phyloP scores from a whole-genome alignment of 2,888 invertebrate species.

The Drosophila ustulata region DNA sequence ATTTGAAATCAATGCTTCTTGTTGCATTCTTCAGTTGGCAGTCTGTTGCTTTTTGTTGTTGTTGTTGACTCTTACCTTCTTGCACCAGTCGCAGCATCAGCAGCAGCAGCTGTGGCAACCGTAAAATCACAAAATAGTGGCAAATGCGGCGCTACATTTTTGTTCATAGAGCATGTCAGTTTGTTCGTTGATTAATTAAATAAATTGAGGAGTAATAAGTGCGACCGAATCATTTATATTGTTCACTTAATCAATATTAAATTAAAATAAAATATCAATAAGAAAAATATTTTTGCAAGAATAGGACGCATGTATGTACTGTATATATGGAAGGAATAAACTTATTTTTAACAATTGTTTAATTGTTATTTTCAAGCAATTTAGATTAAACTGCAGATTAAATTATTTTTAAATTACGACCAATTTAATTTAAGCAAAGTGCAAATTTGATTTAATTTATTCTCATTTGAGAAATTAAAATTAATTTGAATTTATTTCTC shows the following conservation, averaged over 20 bases:
- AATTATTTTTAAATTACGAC: no score
- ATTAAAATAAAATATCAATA: no score
- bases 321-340: no score
- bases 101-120: constrained; percentile 51
- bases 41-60: constrained; percentile 44
- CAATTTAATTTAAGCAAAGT: no score
- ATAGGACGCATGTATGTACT: no score
- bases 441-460: no score
- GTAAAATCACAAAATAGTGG: constrained; percentile 25
- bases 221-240: not conserved
- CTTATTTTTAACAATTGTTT: no score
- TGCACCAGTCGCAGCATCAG: constrained; percentile 50
- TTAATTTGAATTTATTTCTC: no score
- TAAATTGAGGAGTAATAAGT: not conserved
- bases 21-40: constrained; percentile 79
- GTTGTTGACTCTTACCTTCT: constrained; percentile 62
- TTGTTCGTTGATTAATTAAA: not conserved
- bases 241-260: not conserved
- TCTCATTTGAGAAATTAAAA: no score
- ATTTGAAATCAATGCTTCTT: constrained; percentile 82
- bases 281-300: no score
- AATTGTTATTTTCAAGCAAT: no score
- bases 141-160: constrained; percentile 45
- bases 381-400: no score
- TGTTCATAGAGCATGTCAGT: constrained; percentile 40